These are phyloP conservation scores for Lycodopsis pacificus DNA, from an alignment of 2,797 vertebrate genomes.

Conservation along the genomic window DNA sequence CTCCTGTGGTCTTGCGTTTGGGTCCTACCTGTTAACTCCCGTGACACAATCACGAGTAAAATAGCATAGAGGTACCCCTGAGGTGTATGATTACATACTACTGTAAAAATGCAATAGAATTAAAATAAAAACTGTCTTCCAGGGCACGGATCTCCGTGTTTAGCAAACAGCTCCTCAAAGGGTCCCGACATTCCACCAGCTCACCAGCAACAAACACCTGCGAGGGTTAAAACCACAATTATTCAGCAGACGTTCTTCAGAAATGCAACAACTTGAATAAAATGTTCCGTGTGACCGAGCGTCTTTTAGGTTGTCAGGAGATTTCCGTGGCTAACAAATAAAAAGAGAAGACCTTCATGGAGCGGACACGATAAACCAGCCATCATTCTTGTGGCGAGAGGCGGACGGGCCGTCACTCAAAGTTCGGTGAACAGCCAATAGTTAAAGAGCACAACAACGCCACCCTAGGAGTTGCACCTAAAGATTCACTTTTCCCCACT, in stretches of 20 bases:
- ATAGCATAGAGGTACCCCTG: conserved; percentile 82
- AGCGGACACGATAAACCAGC: conserved; percentile 33
- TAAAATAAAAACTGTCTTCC: conserved; percentile 19
- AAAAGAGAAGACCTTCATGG: conserved; percentile 43
- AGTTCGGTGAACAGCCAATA: no score
- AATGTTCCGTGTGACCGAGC: conserved; percentile 36
- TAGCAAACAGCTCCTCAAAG: conserved; percentile 79
- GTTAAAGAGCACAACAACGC: no score
- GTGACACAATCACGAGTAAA: conserved; percentile 79
- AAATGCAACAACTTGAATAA: conserved; percentile 61
- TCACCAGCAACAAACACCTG: conserved; percentile 84
- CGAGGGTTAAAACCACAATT: conserved; percentile 86
- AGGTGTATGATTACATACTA: conserved; percentile 78
- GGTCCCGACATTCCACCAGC: conserved; percentile 89
- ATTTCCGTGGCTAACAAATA: conserved; percentile 34
- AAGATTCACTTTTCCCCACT: no score
- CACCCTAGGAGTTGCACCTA: no score
- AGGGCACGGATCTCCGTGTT: conserved; percentile 19
- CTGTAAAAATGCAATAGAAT: conserved; percentile 59
- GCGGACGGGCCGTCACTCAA: no score
- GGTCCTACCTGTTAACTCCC: no score
- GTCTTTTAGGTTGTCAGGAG: conserved; percentile 11
- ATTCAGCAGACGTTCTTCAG: conserved; percentile 66
- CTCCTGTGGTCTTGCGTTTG: no score
- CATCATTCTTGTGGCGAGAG: no score